phyloP scores from a whole-genome alignment of 2,888 invertebrate species.

The Lasioglossum zephyrum region DNA sequence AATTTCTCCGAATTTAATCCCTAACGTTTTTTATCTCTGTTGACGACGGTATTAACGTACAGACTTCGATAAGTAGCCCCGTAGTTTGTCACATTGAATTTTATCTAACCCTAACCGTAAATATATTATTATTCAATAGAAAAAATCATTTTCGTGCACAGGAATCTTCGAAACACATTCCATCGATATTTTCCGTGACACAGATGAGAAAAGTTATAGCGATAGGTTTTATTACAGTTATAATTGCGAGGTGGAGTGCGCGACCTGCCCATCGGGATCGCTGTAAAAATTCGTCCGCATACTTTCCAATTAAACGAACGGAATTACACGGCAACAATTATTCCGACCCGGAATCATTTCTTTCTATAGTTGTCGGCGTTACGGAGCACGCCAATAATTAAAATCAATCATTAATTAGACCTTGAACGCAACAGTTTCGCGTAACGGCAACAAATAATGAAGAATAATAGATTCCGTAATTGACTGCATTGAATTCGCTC shows the following conservation, averaged over 20 bases:
- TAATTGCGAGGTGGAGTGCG: not conserved
- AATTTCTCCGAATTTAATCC: not conserved
- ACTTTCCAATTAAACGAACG: not conserved
- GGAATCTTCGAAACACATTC: not conserved
- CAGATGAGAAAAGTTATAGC: not conserved
- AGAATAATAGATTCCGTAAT: constrained; percentile 49
- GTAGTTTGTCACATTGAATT: not conserved
- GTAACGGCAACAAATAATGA: constrained; percentile 44
- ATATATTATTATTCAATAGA: not conserved
- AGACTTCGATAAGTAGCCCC: not conserved
- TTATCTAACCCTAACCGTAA: not conserved
- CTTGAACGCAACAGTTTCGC: constrained; percentile 48
- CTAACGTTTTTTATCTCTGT: not conserved
- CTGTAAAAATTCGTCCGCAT: not conserved
- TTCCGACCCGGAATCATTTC: not conserved
- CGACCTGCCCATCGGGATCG: not conserved
- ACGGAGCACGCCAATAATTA: constrained; percentile 14
- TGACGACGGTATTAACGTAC: not conserved
- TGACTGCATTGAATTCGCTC: constrained; percentile 36
- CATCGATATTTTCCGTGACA: not conserved
- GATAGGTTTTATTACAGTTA: not conserved
- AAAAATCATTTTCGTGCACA: not conserved
- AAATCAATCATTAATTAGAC: constrained; percentile 44
- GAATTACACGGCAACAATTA: not conserved
- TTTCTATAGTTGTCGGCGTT: not conserved